Percentiles rank a stretch among this genome's conserved stretches.
phyloP scores from a whole-genome alignment of 2,797 vertebrate species.

The Morelia viridis region DNA sequence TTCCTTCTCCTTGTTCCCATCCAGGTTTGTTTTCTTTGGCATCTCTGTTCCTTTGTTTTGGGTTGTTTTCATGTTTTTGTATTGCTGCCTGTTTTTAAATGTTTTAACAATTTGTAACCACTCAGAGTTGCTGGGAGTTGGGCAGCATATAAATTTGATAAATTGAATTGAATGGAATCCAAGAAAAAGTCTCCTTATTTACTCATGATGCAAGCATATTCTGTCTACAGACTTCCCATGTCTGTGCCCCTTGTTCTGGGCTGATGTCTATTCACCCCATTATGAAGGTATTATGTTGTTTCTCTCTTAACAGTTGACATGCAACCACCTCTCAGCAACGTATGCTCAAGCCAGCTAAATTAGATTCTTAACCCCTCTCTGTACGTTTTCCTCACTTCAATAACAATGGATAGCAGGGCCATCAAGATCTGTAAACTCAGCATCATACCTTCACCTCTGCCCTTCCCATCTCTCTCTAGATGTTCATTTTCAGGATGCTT shows the following conservation, averaged over 20 bases:
- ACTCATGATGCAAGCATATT: neutral
- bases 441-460: slow-evolving; percentile 6
- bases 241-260: neutral
- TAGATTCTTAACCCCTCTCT: slow-evolving; percentile 12
- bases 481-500: slow-evolving; percentile 12
- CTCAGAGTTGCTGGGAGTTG: neutral
- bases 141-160: neutral
- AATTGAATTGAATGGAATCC: neutral
- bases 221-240: neutral
- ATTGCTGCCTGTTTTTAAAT: neutral
- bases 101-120: neutral
- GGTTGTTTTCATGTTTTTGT: neutral
- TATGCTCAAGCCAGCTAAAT: neutral
- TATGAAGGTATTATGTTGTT: neutral
- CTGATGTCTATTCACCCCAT: neutral
- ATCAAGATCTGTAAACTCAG: slow-evolving; percentile 23
- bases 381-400: slow-evolving; percentile 13
- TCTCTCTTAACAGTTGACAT: slow-evolving; percentile 3
- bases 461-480: neutral
- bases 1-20: neutral
- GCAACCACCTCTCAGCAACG: neutral
- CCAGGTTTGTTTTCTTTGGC: neutral
- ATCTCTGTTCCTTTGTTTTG: neutral
- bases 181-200: neutral
- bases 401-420: neutral